These are phyloP conservation scores for Mycteria americana DNA, from an alignment of 2,797 vertebrate genomes.

Conservation along the genomic window DNA sequence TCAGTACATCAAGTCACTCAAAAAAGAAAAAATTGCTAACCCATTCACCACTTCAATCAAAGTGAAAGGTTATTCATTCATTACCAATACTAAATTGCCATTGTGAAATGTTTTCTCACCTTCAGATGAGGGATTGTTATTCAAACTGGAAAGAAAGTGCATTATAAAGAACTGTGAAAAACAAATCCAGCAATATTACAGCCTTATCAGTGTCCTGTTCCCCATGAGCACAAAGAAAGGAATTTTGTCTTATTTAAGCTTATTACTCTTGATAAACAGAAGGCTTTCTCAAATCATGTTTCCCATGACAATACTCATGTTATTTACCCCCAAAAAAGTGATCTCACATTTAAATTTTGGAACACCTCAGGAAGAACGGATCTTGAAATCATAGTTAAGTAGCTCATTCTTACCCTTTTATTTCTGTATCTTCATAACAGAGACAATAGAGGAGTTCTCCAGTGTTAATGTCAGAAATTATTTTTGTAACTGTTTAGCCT, in stretches of 20 bases:
- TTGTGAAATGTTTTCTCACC: not conserved
- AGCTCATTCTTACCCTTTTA: not conserved
- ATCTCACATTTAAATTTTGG: not conserved
- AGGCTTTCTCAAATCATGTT: not conserved
- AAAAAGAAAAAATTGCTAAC: not conserved
- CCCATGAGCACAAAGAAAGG: not conserved
- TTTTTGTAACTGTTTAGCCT: not conserved
- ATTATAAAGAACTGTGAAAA: not conserved
- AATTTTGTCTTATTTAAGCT: not conserved
- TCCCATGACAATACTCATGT: not conserved
- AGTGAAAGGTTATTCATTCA: not conserved
- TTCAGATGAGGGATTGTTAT: not conserved
- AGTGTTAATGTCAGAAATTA: not conserved
- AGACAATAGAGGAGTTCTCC: not conserved
- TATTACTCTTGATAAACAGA: not conserved
- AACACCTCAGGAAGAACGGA: not conserved
- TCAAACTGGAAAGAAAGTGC: not conserved
- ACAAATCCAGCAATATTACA: not conserved
- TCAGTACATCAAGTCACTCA: not conserved
- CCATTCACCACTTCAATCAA: not conserved
- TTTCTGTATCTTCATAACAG: not conserved
- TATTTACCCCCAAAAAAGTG: not conserved
- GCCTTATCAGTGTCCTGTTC: not conserved
- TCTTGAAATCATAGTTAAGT: not conserved
- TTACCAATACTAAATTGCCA: not conserved